These are phyloP conservation scores for Ashinkailepas kermadecensis DNA, from an alignment of 2,888 invertebrate species.

Conservation along the genomic window DNA sequence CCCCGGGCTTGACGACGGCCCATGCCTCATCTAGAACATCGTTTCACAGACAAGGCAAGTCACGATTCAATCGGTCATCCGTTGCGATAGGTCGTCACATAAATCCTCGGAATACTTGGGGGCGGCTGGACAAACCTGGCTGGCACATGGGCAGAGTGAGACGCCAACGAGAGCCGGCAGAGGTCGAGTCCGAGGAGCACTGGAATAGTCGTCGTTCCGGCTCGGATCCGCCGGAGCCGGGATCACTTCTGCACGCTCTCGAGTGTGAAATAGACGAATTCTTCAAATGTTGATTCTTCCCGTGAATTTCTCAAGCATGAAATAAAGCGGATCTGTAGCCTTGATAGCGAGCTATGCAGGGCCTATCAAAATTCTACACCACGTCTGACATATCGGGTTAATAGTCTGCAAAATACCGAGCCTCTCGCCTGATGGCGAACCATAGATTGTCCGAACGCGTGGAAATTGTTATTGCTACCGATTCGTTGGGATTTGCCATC, in stretches of 20 bases:
- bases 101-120: too few species aligned
- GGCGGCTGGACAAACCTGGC: too few species aligned
- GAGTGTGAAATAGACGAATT: slow-evolving; percentile 11
- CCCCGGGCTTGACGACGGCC: too few species aligned
- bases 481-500: neutral
- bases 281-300: slow-evolving; percentile 18
- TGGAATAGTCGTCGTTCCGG: neutral
- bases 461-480: slow-evolving; percentile 5
- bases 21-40: too few species aligned
- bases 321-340: slow-evolving; percentile 15
- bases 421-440: neutral
- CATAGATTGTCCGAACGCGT: neutral
- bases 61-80: too few species aligned
- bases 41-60: too few species aligned
- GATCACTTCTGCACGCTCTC: slow-evolving; percentile 6
- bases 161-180: too few species aligned
- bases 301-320: slow-evolving; percentile 4
- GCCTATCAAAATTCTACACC: slow-evolving; percentile 5
- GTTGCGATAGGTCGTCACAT: too few species aligned
- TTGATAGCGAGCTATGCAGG: slow-evolving; percentile 9
- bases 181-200: neutral
- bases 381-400: neutral
- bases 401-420: slow-evolving; percentile 11
- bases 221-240: neutral
- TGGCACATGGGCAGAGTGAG: too few species aligned